Evolutionary conservation across 2,797 vertebrate genomes (phyloP).

Genomic region (Sebastes trivittatus): DNA sequence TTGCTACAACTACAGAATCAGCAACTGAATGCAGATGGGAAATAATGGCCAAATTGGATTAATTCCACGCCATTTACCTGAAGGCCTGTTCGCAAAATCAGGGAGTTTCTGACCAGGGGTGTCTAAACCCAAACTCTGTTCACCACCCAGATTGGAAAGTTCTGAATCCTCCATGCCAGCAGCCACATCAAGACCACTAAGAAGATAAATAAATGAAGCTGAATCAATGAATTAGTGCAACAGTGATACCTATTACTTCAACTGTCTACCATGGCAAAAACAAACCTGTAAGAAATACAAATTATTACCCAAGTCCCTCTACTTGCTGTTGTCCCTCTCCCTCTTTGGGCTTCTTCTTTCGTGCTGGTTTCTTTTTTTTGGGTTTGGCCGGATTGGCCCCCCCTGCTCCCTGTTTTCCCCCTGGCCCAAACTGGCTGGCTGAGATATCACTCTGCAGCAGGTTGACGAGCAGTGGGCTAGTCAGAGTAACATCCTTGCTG

Average conservation of each 20-base stretch:
- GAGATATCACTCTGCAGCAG: conserved; percentile 98
- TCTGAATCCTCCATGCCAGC: conserved; percentile 91
- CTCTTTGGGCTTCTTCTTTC: conserved; percentile 95
- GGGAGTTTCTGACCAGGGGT: conserved; percentile 88
- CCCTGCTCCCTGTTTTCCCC: conserved; percentile 91
- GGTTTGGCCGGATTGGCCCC: conserved; percentile 91
- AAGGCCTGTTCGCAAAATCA: conserved; percentile 90
- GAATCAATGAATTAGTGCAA: neutral
- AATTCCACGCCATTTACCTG: conserved; percentile 76
- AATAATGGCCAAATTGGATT: neutral
- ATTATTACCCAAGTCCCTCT: conserved; percentile 89
- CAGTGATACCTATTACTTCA: neutral
- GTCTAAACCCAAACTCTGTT: conserved; percentile 90
- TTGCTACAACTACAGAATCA: neutral
- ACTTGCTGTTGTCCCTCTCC: conserved; percentile 85
- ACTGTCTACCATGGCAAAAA: neutral
- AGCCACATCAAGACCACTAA: conserved; percentile 86
- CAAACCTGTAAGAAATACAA: conserved; percentile 4
- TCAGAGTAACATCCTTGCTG: conserved; percentile 97
- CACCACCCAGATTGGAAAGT: conserved; percentile 86
- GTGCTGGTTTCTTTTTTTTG: conserved; percentile 98
- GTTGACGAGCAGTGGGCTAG: conserved; percentile 96
- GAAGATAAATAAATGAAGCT: neutral
- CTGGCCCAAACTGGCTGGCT: conserved; percentile 96
- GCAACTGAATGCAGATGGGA: neutral